Conservation (phyloP, 1,140 invertebrate genomes). For the Artemia franciscana region DNA sequence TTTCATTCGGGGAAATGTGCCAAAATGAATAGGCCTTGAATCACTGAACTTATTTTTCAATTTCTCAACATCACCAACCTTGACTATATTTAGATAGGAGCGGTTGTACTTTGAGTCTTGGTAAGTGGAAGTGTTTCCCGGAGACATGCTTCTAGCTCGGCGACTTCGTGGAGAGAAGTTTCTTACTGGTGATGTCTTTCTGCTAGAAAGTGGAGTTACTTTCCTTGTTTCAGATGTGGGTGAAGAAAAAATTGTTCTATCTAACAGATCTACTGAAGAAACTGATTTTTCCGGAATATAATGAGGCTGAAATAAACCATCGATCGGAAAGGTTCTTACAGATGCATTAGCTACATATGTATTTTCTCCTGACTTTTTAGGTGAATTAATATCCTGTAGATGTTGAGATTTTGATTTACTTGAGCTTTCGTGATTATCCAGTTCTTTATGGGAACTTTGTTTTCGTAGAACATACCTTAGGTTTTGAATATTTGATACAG, state of each 20-base stretch:
- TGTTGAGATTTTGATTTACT: not conserved
- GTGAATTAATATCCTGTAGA: not conserved
- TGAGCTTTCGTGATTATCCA: too few species aligned
- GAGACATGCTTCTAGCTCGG: not conserved
- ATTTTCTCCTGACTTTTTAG: not conserved
- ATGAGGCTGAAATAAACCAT: constrained; percentile 9
- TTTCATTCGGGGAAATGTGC: not conserved
- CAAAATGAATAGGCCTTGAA: constrained; percentile 21
- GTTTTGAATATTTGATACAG: constrained; percentile 8
- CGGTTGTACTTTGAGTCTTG: constrained; percentile 28
- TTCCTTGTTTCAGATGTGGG: not conserved
- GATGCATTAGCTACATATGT: not conserved
- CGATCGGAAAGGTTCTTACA: not conserved
- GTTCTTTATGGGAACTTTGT: constrained; percentile 34
- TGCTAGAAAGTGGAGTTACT: not conserved
- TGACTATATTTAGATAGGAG: constrained; percentile 38
- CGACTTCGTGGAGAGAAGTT: not conserved
- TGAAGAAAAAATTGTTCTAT: constrained; percentile 1
- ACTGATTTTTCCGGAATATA: constrained; percentile 17
- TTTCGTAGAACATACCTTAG: constrained; percentile 20
- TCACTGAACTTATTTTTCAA: constrained; percentile 47
- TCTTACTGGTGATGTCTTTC: not conserved
- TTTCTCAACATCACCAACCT: constrained; percentile 44
- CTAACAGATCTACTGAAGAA: constrained; percentile 15
- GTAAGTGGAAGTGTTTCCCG: not conserved